These are phyloP conservation scores for Maconellicoccus hirsutus DNA, from an alignment of 1,140 invertebrate genomes.

Conservation along the genomic window DNA sequence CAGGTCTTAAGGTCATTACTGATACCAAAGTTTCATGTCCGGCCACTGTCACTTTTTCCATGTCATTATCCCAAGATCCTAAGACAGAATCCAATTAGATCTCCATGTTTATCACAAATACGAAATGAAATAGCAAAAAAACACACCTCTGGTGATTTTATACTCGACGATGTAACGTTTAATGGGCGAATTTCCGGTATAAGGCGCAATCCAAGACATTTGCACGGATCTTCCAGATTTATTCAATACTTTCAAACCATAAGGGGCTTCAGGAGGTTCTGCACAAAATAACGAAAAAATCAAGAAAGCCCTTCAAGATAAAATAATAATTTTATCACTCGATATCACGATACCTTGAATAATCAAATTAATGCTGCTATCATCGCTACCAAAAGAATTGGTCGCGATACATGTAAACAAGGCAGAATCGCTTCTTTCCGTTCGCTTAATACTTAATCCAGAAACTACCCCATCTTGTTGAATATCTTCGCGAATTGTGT, in stretches of 20 bases:
- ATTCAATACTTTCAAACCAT: slow-evolving; percentile 78
- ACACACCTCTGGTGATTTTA: slow-evolving; percentile 75
- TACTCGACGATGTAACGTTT: slow-evolving; percentile 86
- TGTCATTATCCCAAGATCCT: slow-evolving; percentile 55
- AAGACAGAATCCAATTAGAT: slow-evolving; percentile 21
- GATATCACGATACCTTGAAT: slow-evolving; percentile 60
- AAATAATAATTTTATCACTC: background rate
- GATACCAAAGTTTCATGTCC: slow-evolving; percentile 75
- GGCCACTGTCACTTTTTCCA: slow-evolving; percentile 71
- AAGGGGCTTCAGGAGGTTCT: slow-evolving; percentile 89
- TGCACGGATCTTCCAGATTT: slow-evolving; percentile 82
- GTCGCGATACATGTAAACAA: slow-evolving; percentile 89
- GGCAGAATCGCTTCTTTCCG: slow-evolving; percentile 80
- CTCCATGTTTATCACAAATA: slow-evolving; percentile 15
- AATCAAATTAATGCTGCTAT: slow-evolving; percentile 89
- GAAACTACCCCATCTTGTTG: slow-evolving; percentile 73
- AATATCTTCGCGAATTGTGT: slow-evolving; percentile 84
- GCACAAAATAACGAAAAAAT: slow-evolving; percentile 29
- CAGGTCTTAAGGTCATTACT: slow-evolving; percentile 77
- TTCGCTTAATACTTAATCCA: slow-evolving; percentile 76
- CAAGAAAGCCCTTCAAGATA: background rate
- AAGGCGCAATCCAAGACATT: slow-evolving; percentile 83
- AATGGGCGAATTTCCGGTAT: slow-evolving; percentile 89
- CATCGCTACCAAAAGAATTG: slow-evolving; percentile 88
- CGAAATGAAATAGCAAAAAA: slow-evolving; percentile 28